These are phyloP conservation scores for Heliconius eleuchia DNA, from an alignment of 1,140 invertebrate genomes.

Conservation along the genomic window DNA sequence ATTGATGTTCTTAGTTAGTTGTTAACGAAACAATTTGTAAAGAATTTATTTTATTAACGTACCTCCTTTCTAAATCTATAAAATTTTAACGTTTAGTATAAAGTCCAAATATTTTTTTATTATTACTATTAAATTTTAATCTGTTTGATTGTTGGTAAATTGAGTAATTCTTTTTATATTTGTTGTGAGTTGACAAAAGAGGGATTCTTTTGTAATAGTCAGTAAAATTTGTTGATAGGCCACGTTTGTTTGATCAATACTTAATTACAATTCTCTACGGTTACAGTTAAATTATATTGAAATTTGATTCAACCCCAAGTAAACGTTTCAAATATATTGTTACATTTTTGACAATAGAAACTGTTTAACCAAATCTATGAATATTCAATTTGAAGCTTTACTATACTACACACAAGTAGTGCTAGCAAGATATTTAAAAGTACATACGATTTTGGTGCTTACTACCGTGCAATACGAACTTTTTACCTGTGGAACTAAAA, in stretches of 20 bases:
- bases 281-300: conserved; percentile 6
- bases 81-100: conserved; percentile 25
- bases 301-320: conserved; percentile 23
- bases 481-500: background rate
- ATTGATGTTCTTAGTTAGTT: conserved; percentile 57
- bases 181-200: background rate
- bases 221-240: background rate
- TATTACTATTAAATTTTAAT: conserved; percentile 30
- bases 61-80: conserved; percentile 31
- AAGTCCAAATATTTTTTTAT: conserved; percentile 34
- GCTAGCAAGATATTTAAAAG: background rate
- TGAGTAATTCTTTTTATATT: conserved; percentile 14
- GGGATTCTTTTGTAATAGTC: conserved; percentile 15
- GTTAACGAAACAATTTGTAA: conserved; percentile 33
- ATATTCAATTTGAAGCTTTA: conserved; percentile 12
- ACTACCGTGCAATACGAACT: background rate
- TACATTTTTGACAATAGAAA: conserved; percentile 32
- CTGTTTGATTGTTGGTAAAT: conserved; percentile 26
- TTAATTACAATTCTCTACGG: background rate
- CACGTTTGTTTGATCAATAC: conserved; percentile 4
- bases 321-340: conserved; percentile 18
- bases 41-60: conserved; percentile 32
- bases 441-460: background rate
- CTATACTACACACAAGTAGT: background rate
- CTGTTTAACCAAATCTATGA: background rate